These are phyloP conservation scores for Troides helena DNA, from an alignment of 2,888 invertebrate species.

Conservation along the genomic window DNA sequence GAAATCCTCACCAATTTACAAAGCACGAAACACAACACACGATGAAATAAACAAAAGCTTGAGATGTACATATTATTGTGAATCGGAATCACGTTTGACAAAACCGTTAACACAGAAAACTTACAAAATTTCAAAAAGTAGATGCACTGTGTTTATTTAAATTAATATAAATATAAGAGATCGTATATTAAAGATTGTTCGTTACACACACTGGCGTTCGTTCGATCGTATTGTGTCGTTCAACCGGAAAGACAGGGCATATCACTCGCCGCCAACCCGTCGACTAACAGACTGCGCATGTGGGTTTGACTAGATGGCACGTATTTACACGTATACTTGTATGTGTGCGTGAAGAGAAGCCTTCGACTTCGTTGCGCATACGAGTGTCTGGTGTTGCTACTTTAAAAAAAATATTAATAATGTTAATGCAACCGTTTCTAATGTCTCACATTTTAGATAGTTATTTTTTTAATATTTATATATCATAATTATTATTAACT, in stretches of 20 bases:
- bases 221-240: constrained; percentile 74
- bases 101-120: constrained; percentile 62
- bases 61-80: constrained; percentile 34
- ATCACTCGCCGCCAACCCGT: constrained; percentile 63
- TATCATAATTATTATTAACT: too few relatives aligned
- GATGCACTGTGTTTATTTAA: constrained; percentile 3
- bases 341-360: constrained; percentile 56
- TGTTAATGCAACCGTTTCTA: too few relatives aligned
- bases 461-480: too few relatives aligned
- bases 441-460: too few relatives aligned
- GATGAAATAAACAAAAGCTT: constrained; percentile 52
- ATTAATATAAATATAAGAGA: background rate
- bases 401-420: too few relatives aligned
- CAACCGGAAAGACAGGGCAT: constrained; percentile 62
- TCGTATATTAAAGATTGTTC: constrained; percentile 25
- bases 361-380: constrained; percentile 56
- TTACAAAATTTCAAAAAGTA: constrained; percentile 22
- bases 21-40: constrained; percentile 31
- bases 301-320: constrained; percentile 41
- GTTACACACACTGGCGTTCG: constrained; percentile 54
- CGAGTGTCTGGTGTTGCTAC: constrained; percentile 36
- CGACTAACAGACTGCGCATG: constrained; percentile 55
- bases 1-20: constrained; percentile 28
- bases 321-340: constrained; percentile 45
- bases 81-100: constrained; percentile 61